Base-by-base conservation (phyloP, 2,113 vertebrate species). In the Cheirogaleus medius region DNA sequence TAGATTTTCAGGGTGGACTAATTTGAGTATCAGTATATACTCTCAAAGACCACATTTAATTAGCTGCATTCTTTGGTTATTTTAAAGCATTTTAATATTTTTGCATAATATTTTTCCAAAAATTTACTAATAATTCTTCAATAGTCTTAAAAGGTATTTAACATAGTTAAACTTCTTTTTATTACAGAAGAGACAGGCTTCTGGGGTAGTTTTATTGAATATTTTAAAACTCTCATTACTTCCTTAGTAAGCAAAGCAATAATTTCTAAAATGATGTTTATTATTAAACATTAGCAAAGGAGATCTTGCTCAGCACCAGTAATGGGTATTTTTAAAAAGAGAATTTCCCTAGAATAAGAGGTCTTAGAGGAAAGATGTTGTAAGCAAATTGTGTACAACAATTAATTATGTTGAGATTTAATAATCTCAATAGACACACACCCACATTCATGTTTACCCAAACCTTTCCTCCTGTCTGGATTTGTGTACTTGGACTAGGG, bases 221-320 rank as follows among this genome's bases (percentile, higher is more conserved):
- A 92, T 87, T 76, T 81, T 5, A 77, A 81, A 90, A 92, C 29
- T 78, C 42, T 58, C 44, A 78, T 76, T 80, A 71, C 56, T 86
- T 91, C 11, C 27, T 54, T 90, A 66, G n/a, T 39, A 81, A 89
- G 69, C 47, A 92, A 87, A 92, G 42, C 87, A 87, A 80, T 87
- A 1, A 66, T 58, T 90, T 97, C 37, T 80, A 91, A 76, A 74
- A 25, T 39, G 32, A 37, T 76, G 23, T 3, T 73, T 14, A 66
- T 84, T 80, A 71, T 74, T 93, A 91, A 94, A 89, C 32, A 52
- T 63, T 90, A 81, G n/a, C n/a, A 92, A 76, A 84, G 37, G 14
- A 90, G 54, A 54, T 4, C 21, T 56, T 47, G 29, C 23, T 80
- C 32, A 58, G 54, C 0, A 37, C 14, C 1, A 54, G 58, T 64